These are phyloP conservation scores for Phoenicopterus ruber DNA, from an alignment of 2,113 vertebrate genomes.

Conservation along the genomic window DNA sequence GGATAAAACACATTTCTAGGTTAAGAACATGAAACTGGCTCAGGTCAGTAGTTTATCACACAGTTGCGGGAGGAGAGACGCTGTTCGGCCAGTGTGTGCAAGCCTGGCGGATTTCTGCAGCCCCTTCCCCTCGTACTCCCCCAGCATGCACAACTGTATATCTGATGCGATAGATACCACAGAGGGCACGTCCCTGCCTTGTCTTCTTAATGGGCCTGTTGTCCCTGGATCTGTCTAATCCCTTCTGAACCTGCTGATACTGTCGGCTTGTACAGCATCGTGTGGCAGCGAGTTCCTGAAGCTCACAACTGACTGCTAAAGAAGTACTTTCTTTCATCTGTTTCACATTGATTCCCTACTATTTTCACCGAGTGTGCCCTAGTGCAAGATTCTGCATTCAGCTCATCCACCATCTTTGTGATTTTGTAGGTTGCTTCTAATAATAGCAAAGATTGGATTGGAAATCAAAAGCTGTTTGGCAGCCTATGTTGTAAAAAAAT, in stretches of 20 bases:
- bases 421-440: slow-evolving; percentile 13
- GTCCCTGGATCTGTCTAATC: neutral
- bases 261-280: neutral
- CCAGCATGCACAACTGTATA: neutral
- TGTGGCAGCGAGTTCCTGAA: neutral
- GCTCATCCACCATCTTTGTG: neutral
- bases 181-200: neutral
- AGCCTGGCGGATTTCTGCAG: neutral
- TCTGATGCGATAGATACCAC: neutral
- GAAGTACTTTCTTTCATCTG: neutral
- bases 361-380: neutral
- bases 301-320: neutral
- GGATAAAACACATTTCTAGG: neutral
- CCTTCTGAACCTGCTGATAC: neutral
- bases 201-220: neutral
- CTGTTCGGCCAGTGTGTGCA: neutral
- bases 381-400: neutral
- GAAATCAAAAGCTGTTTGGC: slow-evolving; percentile 8
- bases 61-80: neutral
- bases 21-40: neutral
- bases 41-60: neutral
- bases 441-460: neutral
- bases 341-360: neutral
- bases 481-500: neutral
- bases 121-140: neutral